A percentile compares a stretch with the other conserved stretches of the same genome.
These are phyloP conservation scores for Avahi laniger DNA, from an alignment of 2,797 vertebrate genomes.

Conservation along the genomic window DNA sequence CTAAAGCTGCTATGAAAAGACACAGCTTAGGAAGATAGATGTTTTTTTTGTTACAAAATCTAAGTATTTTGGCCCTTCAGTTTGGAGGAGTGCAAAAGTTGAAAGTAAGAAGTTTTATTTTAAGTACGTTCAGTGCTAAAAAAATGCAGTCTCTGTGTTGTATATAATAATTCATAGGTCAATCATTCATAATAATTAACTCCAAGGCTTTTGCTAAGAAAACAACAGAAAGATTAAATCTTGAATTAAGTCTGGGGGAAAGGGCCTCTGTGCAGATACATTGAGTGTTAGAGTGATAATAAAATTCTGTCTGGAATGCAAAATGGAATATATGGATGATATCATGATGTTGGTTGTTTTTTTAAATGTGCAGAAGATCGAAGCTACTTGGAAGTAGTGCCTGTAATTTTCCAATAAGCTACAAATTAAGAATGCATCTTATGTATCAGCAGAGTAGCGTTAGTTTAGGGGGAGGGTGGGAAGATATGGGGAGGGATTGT, in stretches of 20 bases:
- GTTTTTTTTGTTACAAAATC: conserved; percentile 50
- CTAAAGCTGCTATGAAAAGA: conserved; percentile 67
- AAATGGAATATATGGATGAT: conserved; percentile 42
- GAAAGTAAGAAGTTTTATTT: conserved; percentile 8
- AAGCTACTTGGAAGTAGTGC: conserved; percentile 54
- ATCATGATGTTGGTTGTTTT: conserved; percentile 50
- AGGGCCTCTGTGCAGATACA: conserved; percentile 60
- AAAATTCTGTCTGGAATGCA: conserved; percentile 68
- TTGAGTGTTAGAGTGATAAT: conserved; percentile 56
- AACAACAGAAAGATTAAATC: conserved; percentile 78
- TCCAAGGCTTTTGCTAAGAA: conserved; percentile 71
- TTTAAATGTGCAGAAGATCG: conserved; percentile 59
- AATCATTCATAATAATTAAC: conserved; percentile 51
- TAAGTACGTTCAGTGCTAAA: conserved; percentile 66
- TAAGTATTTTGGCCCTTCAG: conserved; percentile 62
- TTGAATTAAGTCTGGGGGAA: conserved; percentile 74
- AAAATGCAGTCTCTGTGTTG: conserved; percentile 62
- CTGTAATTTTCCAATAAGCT: conserved; percentile 52
- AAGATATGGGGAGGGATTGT: neutral
- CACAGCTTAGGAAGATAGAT: conserved; percentile 54
- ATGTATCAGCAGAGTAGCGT: conserved; percentile 48
- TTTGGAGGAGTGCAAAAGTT: conserved; percentile 59
- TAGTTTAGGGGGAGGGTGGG: conserved; percentile 34
- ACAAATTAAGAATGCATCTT: conserved; percentile 42
- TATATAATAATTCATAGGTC: conserved; percentile 60